phyloP scores from a whole-genome alignment of 1,140 invertebrate genomes.

The Tetramorium alpestre region DNA sequence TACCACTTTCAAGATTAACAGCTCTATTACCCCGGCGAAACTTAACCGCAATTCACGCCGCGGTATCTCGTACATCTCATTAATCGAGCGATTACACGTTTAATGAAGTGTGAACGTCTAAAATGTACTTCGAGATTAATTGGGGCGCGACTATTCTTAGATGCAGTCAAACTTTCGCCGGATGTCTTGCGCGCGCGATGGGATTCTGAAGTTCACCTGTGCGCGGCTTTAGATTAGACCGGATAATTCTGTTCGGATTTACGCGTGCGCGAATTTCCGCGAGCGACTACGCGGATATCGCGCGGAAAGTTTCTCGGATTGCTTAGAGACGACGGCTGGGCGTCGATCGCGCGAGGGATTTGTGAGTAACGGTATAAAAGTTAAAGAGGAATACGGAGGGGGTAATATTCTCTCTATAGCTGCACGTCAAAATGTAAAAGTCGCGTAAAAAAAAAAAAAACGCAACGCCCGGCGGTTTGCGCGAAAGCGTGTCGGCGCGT shows the following conservation, averaged over 20 bases:
- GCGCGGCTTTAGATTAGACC: constrained; percentile 47
- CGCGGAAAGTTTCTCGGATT: constrained; percentile 35
- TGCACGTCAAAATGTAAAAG: not conserved
- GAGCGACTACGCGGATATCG: constrained; percentile 2
- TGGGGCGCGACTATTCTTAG: constrained; percentile 53
- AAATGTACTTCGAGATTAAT: constrained; percentile 53
- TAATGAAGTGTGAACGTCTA: constrained; percentile 56
- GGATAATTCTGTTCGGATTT: constrained; percentile 41
- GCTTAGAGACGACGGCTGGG: constrained; percentile 23
- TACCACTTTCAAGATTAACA: constrained; percentile 46
- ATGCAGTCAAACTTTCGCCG: constrained; percentile 52
- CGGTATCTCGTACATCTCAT: constrained; percentile 57
- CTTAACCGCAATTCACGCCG: constrained; percentile 44
- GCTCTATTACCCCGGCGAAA: constrained; percentile 38
- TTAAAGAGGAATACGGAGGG: not conserved
- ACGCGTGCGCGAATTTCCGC: constrained; percentile 42
- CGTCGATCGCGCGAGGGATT: constrained; percentile 32
- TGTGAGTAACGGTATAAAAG: constrained; percentile 20
- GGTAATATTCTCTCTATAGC: constrained; percentile 14
- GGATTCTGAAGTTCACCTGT: constrained; percentile 32
- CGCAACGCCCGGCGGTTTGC: no score
- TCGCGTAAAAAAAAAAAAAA: not conserved
- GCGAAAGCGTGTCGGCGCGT: not conserved
- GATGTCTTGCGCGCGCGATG: constrained; percentile 33
- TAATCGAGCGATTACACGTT: constrained; percentile 57